Evolutionary conservation across 2,113 vertebrate species (phyloP), one percentile per base, ranked within the genome.

Genomic region (Microtus pennsylvanicus): DNA sequence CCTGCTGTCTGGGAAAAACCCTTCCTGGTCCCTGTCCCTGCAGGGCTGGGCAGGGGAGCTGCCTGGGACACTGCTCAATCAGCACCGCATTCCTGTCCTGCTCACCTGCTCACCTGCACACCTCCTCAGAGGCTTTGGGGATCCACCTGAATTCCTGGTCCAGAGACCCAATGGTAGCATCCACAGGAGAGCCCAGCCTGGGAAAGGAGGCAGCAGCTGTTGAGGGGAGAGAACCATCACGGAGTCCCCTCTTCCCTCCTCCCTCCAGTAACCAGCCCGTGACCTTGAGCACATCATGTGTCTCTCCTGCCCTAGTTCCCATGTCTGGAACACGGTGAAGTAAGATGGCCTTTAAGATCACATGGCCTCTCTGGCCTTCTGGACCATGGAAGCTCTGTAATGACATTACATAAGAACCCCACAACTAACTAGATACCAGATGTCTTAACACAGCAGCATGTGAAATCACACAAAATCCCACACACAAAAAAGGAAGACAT

Each of bases 1-100:
- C 94, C 77, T 38, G 33, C 52, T 82, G 67, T 93, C 86, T 72
- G 74, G 92, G 89, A 65, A 78, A 70, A 86, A 7, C 61, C 80
- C 42, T 96, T 78, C 38, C 22, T n/a, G 7, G 7, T 22, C 35
- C 50, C 33, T 10, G 3, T 81, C 3, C 17, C 67, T 38, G 45
- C 52, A 42, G 76, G 77, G 50, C 52, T 61, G n/a, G 90, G 63
- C 65, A 50, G 90, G 80, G 42, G 0, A 0, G 16, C 65, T 69
- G 55, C 70, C 63, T 33, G 86, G 67, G n/a, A 81, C 69, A 80
- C 19, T 42, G 77, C 50, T 13, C n/a, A 0, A 12, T 72, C 86
- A 94, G 91, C 76, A 30, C 24, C 28, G 6, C 9, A 38, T 11
- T 47, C 26, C 28, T 26, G 17, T 17, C 24, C 42, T 19, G 3